Percentiles rank a stretch among this genome's conserved stretches.
phyloP scores from a whole-genome alignment of 2,888 invertebrate species.

The Drosophila neotestacea region DNA sequence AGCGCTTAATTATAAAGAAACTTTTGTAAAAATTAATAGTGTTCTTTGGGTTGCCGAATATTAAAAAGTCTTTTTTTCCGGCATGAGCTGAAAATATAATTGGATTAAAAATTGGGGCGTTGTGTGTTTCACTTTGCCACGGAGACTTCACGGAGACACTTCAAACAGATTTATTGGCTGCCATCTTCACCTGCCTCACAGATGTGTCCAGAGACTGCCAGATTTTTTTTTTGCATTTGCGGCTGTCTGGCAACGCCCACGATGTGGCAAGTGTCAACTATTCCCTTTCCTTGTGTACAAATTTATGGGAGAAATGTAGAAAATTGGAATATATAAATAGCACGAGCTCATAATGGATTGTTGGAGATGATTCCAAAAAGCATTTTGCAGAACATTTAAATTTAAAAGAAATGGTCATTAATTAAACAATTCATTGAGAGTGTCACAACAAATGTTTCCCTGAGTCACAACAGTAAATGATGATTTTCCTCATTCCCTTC shows the following conservation, averaged over 20 bases:
- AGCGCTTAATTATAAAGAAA: no score
- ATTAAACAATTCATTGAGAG: conserved; percentile 66
- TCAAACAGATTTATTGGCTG: conserved; percentile 29
- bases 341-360: conserved; percentile 10
- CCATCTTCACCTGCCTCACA: conserved; percentile 8
- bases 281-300: conserved; percentile 2
- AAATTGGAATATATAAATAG: conserved; percentile 13
- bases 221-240: conserved; percentile 6
- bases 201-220: neutral
- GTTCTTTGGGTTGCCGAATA: no score
- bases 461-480: conserved; percentile 23
- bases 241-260: conserved; percentile 34
- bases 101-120: conserved; percentile 10
- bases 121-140: neutral
- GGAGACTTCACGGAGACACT: conserved; percentile 5
- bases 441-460: conserved; percentile 51
- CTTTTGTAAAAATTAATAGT: no score
- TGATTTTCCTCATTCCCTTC: neutral
- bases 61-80: neutral
- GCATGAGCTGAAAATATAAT: conserved; percentile 6
- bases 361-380: conserved; percentile 15
- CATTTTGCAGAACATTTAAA: conserved; percentile 40
- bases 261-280: neutral
- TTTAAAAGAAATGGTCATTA: conserved; percentile 40
- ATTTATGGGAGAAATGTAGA: conserved; percentile 19